Evolutionary conservation across 2,113 vertebrate species (phyloP).

Genomic region (Egretta garzetta): DNA sequence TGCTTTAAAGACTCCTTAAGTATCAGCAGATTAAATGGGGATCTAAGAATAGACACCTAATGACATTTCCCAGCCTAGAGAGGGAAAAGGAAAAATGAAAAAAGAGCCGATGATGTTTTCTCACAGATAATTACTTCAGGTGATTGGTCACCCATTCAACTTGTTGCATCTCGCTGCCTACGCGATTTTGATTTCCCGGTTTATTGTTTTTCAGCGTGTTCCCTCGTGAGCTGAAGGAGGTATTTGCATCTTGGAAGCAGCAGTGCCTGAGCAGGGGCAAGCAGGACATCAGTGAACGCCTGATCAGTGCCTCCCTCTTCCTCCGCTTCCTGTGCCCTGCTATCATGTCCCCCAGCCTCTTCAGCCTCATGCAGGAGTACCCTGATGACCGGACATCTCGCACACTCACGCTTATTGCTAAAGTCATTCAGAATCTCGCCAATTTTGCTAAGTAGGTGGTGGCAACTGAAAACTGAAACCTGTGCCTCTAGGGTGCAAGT

Average conservation of each 20-base stretch:
- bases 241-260: conserved; percentile 94
- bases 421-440: conserved; percentile 98
- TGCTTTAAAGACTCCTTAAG: conserved; percentile 12
- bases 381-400: conserved; percentile 92
- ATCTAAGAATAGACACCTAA: conserved; percentile 41
- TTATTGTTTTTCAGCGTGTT: conserved; percentile 82
- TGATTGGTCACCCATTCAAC: background rate
- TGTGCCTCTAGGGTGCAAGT: background rate
- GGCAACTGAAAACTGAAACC: background rate
- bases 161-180: background rate
- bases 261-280: conserved; percentile 88
- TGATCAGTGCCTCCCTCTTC: conserved; percentile 95
- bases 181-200: background rate
- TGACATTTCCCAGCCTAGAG: conserved; percentile 26
- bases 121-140: background rate
- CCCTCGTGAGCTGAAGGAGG: conserved; percentile 94
- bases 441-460: conserved; percentile 93
- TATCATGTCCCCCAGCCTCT: conserved; percentile 98
- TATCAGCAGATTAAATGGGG: background rate
- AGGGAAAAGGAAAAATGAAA: background rate
- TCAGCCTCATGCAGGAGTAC: conserved; percentile 94
- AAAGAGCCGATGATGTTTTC: background rate
- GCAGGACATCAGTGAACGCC: conserved; percentile 90
- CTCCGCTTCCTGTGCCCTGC: conserved; percentile 96
- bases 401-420: conserved; percentile 94